Base-by-base conservation (phyloP, 2,888 invertebrate genomes). In the Oscheius sp. region DNA sequence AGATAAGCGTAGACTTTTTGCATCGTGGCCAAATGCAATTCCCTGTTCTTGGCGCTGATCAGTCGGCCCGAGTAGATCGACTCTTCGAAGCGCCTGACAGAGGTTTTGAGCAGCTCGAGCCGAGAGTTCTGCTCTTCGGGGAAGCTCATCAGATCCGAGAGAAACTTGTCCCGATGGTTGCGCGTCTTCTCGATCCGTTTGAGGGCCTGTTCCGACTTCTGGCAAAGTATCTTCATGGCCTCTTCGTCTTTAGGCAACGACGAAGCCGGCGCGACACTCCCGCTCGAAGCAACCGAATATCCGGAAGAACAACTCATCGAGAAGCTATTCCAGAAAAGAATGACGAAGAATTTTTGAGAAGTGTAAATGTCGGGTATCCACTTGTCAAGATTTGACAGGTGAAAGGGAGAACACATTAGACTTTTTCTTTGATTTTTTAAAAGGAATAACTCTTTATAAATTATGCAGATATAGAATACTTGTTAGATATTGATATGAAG, bases 71-170 rank as follows among this genome's bases (percentile, higher is more conserved):
- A 18, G 27, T 66, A 21, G 35, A 66, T 21, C n/a, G 29, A 13
- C 41, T 66, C 52, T n/a, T 52, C 66, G 18, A 61, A 61, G 41
- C 43, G 61, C 12, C 13, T 12, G 9, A 43, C 61, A 13, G 45
- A 61, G 21, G 12, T 18, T 13, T 43, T 61, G 41, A 61, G 41
- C 61, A 41, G 61, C 43, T 61, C 21, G 18, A 61, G 45, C n/a
- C 61, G 43, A 5, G 43, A 16, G 43, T 61, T 61, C n/a, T 61
- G 61, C 45, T 61, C 61, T 18, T 61, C 61, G 1, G 61, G 61
- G 13, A 61, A n/a, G 7, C 6, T 16, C 18, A 18, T 61, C 43
- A 43, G 21, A 12, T 61, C 61, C 23, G 43, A 12, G 29, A 43
- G 61, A n/a, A 43, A 61, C n/a, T 21, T 13, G n/a, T 43, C 43